Conservation (phyloP, 2,113 vertebrate genomes). For the Bolborhynchus lineola region DNA sequence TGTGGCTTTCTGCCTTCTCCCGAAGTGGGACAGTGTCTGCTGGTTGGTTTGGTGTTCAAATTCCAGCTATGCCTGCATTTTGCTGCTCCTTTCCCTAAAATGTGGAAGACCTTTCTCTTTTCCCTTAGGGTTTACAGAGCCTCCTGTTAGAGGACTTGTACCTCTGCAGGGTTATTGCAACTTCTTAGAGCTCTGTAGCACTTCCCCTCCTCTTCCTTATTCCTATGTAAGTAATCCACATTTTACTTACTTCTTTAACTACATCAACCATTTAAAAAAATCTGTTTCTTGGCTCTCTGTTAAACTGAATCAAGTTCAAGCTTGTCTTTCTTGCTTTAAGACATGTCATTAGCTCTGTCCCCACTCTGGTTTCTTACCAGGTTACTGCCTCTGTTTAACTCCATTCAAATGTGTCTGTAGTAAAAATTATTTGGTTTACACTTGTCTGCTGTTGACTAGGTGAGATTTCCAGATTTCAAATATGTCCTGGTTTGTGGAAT, state of each 20-base stretch:
- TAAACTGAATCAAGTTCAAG: constrained; percentile 46
- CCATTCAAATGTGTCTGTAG: not conserved
- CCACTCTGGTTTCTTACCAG: not conserved
- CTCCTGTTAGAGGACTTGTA: not conserved
- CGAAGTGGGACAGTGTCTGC: not conserved
- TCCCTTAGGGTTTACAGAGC: not conserved
- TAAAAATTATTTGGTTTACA: not conserved
- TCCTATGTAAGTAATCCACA: not conserved
- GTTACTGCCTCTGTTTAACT: constrained; percentile 18
- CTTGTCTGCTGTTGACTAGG: not conserved
- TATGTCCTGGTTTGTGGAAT: not conserved
- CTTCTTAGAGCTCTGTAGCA: not conserved
- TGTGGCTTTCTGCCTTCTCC: not conserved
- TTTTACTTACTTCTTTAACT: constrained; percentile 19
- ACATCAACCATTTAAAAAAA: not conserved
- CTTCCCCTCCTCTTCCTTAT: not conserved
- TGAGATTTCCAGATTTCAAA: not conserved
- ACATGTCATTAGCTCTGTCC: constrained; percentile 41
- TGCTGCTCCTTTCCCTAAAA: not conserved
- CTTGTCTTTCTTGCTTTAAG: constrained; percentile 40
- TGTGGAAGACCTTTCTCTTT: not conserved
- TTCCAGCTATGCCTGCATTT: not conserved
- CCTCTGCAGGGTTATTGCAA: not conserved
- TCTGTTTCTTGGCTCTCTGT: constrained; percentile 37
- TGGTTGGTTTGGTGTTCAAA: not conserved